phyloP scores from a whole-genome alignment of 2,797 vertebrate species.

The Mus caroli region DNA sequence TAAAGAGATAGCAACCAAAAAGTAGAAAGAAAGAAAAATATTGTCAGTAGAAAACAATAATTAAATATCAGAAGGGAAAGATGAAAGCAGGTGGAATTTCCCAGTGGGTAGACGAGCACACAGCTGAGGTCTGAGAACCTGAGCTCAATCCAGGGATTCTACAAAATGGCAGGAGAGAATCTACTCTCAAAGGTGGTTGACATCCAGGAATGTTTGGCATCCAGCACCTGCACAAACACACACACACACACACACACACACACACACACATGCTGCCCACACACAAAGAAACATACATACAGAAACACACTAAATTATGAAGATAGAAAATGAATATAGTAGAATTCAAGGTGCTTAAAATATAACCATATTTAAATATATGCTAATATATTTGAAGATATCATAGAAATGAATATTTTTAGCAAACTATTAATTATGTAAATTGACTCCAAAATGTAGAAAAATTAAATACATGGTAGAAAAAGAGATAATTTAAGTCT shows the following conservation, averaged over 20 bases:
- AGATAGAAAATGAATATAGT: slow-evolving; percentile 31
- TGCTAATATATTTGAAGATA: slow-evolving; percentile 64
- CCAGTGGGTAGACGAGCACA: no score
- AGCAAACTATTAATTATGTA: slow-evolving; percentile 71
- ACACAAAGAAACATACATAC: not conserved
- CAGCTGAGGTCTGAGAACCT: not conserved
- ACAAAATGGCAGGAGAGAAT: not conserved
- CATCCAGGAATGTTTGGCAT: not conserved
- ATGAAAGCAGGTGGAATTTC: not conserved
- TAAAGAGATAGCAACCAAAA: not conserved
- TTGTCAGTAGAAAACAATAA: slow-evolving; percentile 21
- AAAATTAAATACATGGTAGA: slow-evolving; percentile 57
- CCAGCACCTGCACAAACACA: not conserved
- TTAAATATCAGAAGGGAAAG: not conserved
- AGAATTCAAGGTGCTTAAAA: slow-evolving; percentile 13
- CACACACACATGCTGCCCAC: not conserved
- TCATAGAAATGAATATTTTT: slow-evolving; percentile 64
- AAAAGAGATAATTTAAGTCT: slow-evolving; percentile 57
- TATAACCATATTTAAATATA: slow-evolving; percentile 73
- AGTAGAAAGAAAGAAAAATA: slow-evolving; percentile 23
- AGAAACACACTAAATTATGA: not conserved
- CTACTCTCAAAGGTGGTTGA: not conserved
- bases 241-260: not conserved
- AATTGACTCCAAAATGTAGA: slow-evolving; percentile 40
- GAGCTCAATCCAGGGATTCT: not conserved